These are phyloP conservation scores for Sthenelais limicola DNA, from an alignment of 2,888 invertebrate species.

Conservation along the genomic window DNA sequence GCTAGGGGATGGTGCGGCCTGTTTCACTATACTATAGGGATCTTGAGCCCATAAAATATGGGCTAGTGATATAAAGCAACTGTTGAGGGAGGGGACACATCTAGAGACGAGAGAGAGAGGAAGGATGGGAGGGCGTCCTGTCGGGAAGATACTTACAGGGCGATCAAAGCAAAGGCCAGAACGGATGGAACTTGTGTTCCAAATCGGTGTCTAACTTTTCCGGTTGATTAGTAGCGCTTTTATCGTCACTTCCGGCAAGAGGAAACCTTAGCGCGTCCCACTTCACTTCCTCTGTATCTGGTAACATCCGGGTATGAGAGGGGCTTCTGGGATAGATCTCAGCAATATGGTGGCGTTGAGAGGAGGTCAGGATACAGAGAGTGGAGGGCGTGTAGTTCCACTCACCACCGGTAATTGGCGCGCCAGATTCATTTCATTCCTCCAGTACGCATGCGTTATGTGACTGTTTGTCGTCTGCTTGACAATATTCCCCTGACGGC, in stretches of 20 bases:
- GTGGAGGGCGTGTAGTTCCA: background rate
- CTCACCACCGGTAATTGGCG: constrained; percentile 26
- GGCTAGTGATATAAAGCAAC: too few relatives aligned
- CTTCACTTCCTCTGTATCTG: constrained; percentile 8
- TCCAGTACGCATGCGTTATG: background rate
- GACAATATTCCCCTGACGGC: too few relatives aligned
- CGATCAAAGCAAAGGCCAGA: too few relatives aligned
- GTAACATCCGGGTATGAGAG: background rate
- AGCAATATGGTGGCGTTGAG: background rate
- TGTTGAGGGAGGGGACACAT: too few relatives aligned
- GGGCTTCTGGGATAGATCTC: background rate
- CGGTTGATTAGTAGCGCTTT: constrained; percentile 11
- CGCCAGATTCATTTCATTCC: constrained; percentile 33
- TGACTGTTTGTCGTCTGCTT: background rate
- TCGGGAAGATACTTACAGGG: too few relatives aligned
- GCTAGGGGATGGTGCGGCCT: too few relatives aligned
- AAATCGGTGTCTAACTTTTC: constrained; percentile 26
- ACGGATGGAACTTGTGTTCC: too few relatives aligned
- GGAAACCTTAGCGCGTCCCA: constrained; percentile 11
- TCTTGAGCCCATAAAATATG: too few relatives aligned
- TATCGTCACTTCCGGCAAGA: constrained; percentile 22
- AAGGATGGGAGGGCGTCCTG: too few relatives aligned
- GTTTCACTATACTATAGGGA: too few relatives aligned
- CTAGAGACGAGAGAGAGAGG: too few relatives aligned
- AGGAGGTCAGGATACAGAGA: background rate